Base-by-base conservation (phyloP, 1,140 invertebrate species). In the Catajapyx aquilonaris region DNA sequence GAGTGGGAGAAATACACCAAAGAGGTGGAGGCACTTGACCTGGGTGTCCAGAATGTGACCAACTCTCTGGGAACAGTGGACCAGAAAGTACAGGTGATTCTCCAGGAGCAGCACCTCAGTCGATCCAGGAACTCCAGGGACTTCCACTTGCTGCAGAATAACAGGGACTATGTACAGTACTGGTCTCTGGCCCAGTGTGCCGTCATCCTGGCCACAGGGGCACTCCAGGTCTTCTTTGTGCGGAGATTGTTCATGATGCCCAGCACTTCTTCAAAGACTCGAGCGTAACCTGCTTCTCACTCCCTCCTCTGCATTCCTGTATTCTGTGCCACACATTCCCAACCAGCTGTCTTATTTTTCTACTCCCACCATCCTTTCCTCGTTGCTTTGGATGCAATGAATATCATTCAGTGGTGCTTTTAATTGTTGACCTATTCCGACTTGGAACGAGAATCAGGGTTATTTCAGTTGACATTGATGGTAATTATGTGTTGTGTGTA, bases 1-100 rank as follows among this genome's bases (percentile, higher is more conserved):
- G 73, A 88, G 52, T 95, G 90, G 90, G 81, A 88, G 44, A 73
- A 80, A 51, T 91, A 84, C 49, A 70, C 80, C 0, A 75, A 86
- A 52, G 87, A 94, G 64, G 62, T 95, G 3, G 76, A 87, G 52
- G 76, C 81, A 25, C 51, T 87, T 36, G 76, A 90, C 51, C 60
- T 90, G 41, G 78, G 83, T 45, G 86, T 91, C 35, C 70, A 76
- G 39, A 93, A 91, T 55, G 90, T 91, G 52, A 90, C 87, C 17
- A 77, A 9, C 7, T 9, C 23, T 9, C 23, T 28, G 23, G 13
- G 7, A 13, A 28, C 7, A 9, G 45, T 46, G 16, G 46, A 46
- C 25, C 38, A 48, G 38, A 22, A 43, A 10, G 42, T 48, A 13
- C 44, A 44, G n/a, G 16, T 31, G 25, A 40, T 46, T 13, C 39